phyloP scores from a whole-genome alignment of 2,797 vertebrate species.

The Coregonus ussuriensis region DNA sequence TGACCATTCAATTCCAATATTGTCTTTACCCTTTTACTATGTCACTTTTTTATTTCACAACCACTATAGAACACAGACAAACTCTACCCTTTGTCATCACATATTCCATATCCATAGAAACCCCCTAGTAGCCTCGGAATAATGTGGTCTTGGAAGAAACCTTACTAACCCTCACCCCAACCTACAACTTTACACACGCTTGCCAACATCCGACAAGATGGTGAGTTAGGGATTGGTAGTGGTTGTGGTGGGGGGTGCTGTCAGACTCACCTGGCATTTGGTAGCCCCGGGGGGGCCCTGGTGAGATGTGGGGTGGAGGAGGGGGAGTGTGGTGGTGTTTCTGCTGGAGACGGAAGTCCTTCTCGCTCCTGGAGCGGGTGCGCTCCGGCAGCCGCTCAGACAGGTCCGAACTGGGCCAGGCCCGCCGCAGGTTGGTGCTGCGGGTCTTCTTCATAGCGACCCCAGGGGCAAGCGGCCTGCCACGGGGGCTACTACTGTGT shows the following conservation, averaged over 20 bases:
- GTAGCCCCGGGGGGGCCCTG: conserved; percentile 80
- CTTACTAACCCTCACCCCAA: neutral
- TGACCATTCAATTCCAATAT: neutral
- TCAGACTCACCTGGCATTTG: conserved; percentile 78
- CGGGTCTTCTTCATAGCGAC: conserved; percentile 86
- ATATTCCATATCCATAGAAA: neutral
- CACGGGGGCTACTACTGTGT: conserved; percentile 42
- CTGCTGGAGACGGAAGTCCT: conserved; percentile 86
- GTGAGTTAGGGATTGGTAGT: neutral
- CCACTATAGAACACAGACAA: neutral
- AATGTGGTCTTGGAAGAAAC: no score
- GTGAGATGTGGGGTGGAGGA: conserved; percentile 77
- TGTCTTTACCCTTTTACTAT: neutral
- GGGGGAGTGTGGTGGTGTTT: conserved; percentile 85
- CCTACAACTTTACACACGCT: neutral
- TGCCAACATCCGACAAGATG: neutral
- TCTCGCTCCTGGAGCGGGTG: conserved; percentile 87
- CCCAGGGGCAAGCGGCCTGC: neutral
- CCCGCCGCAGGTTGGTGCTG: conserved; percentile 85
- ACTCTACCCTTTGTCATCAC: neutral
- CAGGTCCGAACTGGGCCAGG: conserved; percentile 88
- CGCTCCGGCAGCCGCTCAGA: conserved; percentile 87
- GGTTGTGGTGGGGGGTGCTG: neutral
- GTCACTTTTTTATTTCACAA: neutral
- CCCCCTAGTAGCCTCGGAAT: no score